Evolutionary conservation across 2,797 vertebrate genomes (phyloP), one percentile per base, ranked within the genome.

Genomic region (Telmatherina bonti): DNA sequence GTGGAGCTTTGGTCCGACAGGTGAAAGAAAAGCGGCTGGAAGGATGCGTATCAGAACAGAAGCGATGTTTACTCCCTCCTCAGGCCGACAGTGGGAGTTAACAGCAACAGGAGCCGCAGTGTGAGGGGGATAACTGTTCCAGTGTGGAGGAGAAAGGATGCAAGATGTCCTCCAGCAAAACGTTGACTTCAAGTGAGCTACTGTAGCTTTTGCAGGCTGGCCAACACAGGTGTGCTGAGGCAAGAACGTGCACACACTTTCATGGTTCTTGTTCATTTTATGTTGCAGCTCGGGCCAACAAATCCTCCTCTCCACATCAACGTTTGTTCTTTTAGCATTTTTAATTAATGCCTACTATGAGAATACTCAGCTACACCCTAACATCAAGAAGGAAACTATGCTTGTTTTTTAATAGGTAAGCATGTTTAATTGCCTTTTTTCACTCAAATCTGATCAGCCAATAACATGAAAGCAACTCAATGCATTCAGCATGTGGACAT

Each of bases 71-170:
- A 77, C 82, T 81, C 77, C 66, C 43, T 85, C 87, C 84, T 68
- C 69, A 13, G 85, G 78, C 79, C 78, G 71, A 66, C 62, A 68
- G 87, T 88, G 86, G 89, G 88, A 84, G 88, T 71, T 16, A 67
- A 60, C 70, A 74, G 71, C 68, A 81, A 63, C 51, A 31, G 58
- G 62, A 67, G 41, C 11, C 0, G 4, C 38, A 24, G 74, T 31
- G 74, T 65, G 77, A 76, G 79, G 70, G 79, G 80, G 79, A 72
- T 59, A 61, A 64, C 36, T 57, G 74, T 18, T 79, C 62, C 54
- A n/a, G 33, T 81, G 83, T 84, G 67, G 72, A 67, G 77, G 77
- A 82, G 83, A 67, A 72, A 68, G 41, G 71, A 64, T 30, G 55
- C 61, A 63, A 74, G 38, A 74, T 74, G 56, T 76, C 69, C 72